Evolutionary conservation across 2,797 vertebrate species (phyloP), one percentile per base, ranked within the genome.

Genomic region (Florisuga fusca): DNA sequence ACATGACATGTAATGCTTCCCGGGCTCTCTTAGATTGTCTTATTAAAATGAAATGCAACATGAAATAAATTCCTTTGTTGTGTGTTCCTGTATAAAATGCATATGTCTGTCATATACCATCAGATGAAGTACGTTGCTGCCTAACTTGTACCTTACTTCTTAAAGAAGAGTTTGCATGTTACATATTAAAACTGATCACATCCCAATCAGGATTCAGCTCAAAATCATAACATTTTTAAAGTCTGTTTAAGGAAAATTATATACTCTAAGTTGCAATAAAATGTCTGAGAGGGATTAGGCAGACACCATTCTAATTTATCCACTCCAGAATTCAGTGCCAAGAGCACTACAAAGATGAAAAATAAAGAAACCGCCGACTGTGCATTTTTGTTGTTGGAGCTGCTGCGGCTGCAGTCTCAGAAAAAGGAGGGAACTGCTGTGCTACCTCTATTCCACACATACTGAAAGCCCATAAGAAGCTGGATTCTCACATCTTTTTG

Each of bases 261-360:
- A 25, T 59, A 76, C 86, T 76, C 67, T 83, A 90, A 86, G 59
- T 76, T 94, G 85, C 69, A 95, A 90, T 90, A 90, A 95, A 96
- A 92, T 94, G 68, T 96, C 87, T 97, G 72, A 1, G 81, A 96
- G 91, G 94, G 90, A 96, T 96, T 95, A 97, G 45, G 53, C 69
- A 95, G 95, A 94, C 93, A 95, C 84, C 87, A 91, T 96, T 97
- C 97, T 97, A 97, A 97, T 98, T 96, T 92, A 96, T 96, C 95
- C 82, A 66, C 95, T 96, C 92, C 91, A 84, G 92, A 96, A 78
- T 87, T 71, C 27, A 0, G 46, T 95, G 93, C 93, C 95, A 96
- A 93, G 76, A 96, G 83, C 18, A 3, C 76, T 82, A 78, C 93
- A 96, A 96, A 97, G 95, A 96, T n/a, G 62, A 94, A 97, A 97